A percentile compares a stretch with the other conserved stretches of the same genome.
These are phyloP conservation scores for Drosophila pseudotakahashii DNA, from an alignment of 2,888 invertebrate genomes.

Conservation along the genomic window DNA sequence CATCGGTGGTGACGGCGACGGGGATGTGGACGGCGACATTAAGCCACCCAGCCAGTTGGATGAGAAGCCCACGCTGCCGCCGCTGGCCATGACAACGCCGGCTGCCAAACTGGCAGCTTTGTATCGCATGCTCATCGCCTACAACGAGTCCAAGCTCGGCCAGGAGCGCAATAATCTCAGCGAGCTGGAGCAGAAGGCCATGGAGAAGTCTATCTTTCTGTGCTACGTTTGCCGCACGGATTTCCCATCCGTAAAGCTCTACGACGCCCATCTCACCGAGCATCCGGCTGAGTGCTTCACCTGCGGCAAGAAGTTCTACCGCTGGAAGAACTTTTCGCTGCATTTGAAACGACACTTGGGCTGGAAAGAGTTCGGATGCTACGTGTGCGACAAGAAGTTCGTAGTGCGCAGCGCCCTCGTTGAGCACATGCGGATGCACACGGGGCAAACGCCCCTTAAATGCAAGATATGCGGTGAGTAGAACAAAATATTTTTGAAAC, in stretches of 20 bases:
- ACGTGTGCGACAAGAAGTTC: constrained; percentile 92
- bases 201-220: constrained; percentile 82
- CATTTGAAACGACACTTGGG: constrained; percentile 93
- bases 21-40: constrained; percentile 45
- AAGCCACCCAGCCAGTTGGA: constrained; percentile 66
- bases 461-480: constrained; percentile 89
- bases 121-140: constrained; percentile 83
- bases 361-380: constrained; percentile 90
- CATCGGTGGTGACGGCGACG: constrained; percentile 53
- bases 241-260: constrained; percentile 88
- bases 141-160: constrained; percentile 82
- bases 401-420: constrained; percentile 91
- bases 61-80: constrained; percentile 59
- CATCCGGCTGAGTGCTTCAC: constrained; percentile 93
- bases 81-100: constrained; percentile 72
- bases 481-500: neutral
- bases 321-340: constrained; percentile 89
- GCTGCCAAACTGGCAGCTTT: constrained; percentile 82
- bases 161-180: constrained; percentile 79
- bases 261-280: constrained; percentile 90
- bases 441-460: constrained; percentile 91
- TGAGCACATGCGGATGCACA: constrained; percentile 93
- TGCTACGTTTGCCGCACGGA: constrained; percentile 88
- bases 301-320: constrained; percentile 91
- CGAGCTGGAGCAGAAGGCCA: constrained; percentile 80